Evolutionary conservation across 2,113 vertebrate genomes (phyloP), one percentile per base, ranked within the genome.

Genomic region (Rhinolophus sinicus): DNA sequence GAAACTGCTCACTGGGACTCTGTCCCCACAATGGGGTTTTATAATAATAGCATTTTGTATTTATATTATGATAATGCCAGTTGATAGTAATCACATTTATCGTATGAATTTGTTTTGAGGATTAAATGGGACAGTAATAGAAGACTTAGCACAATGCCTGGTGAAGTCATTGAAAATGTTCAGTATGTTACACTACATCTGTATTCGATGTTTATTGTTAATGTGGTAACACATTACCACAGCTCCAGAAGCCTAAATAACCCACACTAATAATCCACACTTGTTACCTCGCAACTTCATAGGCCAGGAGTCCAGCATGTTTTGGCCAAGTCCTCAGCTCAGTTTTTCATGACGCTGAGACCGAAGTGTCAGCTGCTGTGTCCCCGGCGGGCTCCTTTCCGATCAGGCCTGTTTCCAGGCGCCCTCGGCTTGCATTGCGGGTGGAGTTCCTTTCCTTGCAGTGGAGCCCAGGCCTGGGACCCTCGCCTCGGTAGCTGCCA

Each of bases 221-320:
- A n/a, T n/a, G n/a, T n/a, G n/a, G n/a, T 70, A n/a, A 70, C 18
- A n/a, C 30, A 72, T 58, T 4, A 52, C 5, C 38, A 2, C 13
- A 50, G 38, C 26, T 1, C 2, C 1, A 24, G 22, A 26, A 3
- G 7, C 50, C 50, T 64, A 4, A 76, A 10, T 19, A 26, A 18
- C 24, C 3, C 7, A 35, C 16, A 4, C 30, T 44, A 76, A 10
- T 19, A 26, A 18, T 19, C 3, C 7, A 35, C 16, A 4, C 30
- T 44, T 54, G 21, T 28, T 35, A 12, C 38, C 56, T 81, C n/a
- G 5, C 2, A 80, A 10, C 52, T 30, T n/a, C 11, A 4, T 1
- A 72, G 60, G 2, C 14, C n/a, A 6, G 19, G 26, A 19, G 22
- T 64, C 6, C 1, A 0, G 12, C 24, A 10, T 33, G 9, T 10